Evolutionary conservation across 2,113 vertebrate genomes (phyloP).

Genomic region (Coptodon rendalli): DNA sequence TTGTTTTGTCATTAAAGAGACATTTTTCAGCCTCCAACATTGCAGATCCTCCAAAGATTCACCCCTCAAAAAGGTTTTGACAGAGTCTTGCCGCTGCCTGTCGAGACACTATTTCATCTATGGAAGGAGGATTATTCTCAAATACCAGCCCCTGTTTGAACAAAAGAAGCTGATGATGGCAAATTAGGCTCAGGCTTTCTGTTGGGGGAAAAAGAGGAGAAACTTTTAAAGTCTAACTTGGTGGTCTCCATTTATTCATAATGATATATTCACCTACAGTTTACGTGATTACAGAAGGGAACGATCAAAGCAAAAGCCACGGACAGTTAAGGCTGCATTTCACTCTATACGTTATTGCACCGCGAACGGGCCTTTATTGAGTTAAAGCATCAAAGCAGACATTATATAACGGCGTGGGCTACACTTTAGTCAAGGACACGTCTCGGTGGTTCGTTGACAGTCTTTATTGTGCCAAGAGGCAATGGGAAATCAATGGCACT

Average conservation of each 20-base stretch:
- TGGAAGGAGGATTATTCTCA: constrained; percentile 77
- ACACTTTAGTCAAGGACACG: constrained; percentile 68
- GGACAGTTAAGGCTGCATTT: constrained; percentile 33
- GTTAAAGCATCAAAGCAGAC: constrained; percentile 24
- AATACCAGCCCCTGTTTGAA: constrained; percentile 75
- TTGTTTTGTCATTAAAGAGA: constrained; percentile 62
- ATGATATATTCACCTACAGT: constrained; percentile 62
- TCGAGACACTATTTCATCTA: constrained; percentile 72
- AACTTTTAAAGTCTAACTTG: constrained; percentile 64
- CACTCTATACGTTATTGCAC: constrained; percentile 20
- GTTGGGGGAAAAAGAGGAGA: constrained; percentile 60
- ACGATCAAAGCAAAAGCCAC: constrained; percentile 35
- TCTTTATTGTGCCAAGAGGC: constrained; percentile 66
- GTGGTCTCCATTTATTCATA: constrained; percentile 73
- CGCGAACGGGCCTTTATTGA: not conserved
- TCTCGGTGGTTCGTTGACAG: constrained; percentile 64
- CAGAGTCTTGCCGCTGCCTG: constrained; percentile 76
- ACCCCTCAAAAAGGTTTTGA: constrained; percentile 64
- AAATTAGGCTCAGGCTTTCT: constrained; percentile 77
- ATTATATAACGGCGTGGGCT: constrained; percentile 30
- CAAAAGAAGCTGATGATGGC: constrained; percentile 79
- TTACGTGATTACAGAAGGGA: constrained; percentile 53
- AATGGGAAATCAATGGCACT: constrained; percentile 72
- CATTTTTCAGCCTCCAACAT: constrained; percentile 58
- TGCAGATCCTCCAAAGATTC: constrained; percentile 65